Evolutionary conservation across 1,140 invertebrate genomes (phyloP), one percentile per base, ranked within the genome.

Genomic region (Nixonia krombeini): DNA sequence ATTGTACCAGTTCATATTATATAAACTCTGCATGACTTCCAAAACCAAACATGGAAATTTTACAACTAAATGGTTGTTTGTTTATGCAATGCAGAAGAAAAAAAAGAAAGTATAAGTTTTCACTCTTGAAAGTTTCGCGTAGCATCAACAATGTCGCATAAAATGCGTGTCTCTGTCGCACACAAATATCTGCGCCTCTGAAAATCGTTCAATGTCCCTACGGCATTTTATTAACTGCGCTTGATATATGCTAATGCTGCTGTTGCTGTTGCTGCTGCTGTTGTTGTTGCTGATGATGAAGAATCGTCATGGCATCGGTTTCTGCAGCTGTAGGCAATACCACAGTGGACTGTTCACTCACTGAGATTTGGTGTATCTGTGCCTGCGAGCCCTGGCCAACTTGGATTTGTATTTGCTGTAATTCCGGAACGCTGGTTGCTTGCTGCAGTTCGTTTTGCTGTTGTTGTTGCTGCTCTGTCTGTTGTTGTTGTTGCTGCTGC

Each of bases 271-370:
- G 79, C 5, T 82, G 78, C 0, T 79, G 75, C 3, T 78, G 73
- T 8, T 81, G 78, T 13, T 79, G 78, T 5, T 76, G 76, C 25
- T 78, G 82, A 62, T 84, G 82, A 64, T 84, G 83, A 0, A 83
- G 45, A 62, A 85, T 78, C 8, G 79, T 79, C 80, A 85, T 85
- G 5, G 84, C 82, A 12, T 82, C 83, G 5, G 84, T 85, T 53
- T 89, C 87, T 0, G 85, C 82, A 1, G 86, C 84, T 8, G 87
- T 81, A 7, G 88, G 87, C 44, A 88, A 75, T 9, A 89, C 87
- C 2, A 89, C 87, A 0, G 87, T 88, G 13, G 85, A 86, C 5
- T 83, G 79, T 57, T 85, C 81, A 21, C 78, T 80, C 0, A 84
- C 83, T 0, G 81, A 75, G 16, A 85, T 85, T 26, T 84, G 82